Conservation (phyloP, 2,797 vertebrate species). For the Sphenopsis melanotis region DNA sequence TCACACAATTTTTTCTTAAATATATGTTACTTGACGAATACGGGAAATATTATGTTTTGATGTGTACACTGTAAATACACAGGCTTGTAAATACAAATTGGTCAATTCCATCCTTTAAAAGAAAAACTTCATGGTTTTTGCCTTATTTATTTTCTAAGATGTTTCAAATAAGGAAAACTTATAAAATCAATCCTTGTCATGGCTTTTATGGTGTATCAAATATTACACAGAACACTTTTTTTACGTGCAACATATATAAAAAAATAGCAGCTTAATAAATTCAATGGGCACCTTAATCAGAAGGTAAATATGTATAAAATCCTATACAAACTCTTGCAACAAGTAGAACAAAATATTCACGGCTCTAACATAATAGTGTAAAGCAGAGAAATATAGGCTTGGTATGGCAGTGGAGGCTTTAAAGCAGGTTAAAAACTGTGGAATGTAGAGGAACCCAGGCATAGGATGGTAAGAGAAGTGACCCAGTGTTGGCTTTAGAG, state of each 20-base stretch:
- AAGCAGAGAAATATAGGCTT: background rate
- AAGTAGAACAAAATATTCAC: background rate
- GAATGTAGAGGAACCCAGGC: background rate
- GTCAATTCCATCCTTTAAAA: background rate
- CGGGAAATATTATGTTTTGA: background rate
- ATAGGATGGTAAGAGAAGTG: background rate
- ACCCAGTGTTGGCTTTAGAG: background rate
- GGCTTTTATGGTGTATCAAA: background rate
- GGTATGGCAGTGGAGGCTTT: background rate
- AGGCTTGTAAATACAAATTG: background rate
- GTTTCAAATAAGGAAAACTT: background rate
- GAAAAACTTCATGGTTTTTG: background rate
- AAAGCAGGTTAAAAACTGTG: background rate
- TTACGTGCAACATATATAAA: background rate
- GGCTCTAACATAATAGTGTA: background rate
- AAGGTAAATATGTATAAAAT: background rate
- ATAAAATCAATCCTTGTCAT: background rate
- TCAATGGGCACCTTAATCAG: background rate
- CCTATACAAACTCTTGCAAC: background rate
- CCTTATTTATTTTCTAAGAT: background rate
- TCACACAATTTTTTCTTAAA: background rate
- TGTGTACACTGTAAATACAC: accelerated
- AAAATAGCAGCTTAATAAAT: background rate
- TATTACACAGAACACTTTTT: background rate
- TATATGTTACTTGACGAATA: background rate